Percentiles rank a stretch among this genome's conserved stretches.
Evolutionary conservation across 2,888 invertebrate genomes (phyloP).

Genomic region (Clepsis dumicolana): DNA sequence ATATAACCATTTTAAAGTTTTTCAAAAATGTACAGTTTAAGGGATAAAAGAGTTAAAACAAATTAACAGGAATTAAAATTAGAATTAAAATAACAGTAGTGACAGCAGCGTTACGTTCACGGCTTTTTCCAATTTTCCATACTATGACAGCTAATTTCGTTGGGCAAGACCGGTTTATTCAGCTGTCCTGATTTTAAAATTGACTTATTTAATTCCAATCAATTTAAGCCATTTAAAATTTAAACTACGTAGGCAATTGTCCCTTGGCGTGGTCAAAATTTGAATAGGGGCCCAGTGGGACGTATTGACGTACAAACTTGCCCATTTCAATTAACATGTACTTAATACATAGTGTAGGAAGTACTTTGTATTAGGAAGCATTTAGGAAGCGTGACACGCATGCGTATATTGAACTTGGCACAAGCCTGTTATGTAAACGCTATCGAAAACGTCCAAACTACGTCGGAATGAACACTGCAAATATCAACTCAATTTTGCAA

Average conservation of each 20-base stretch:
- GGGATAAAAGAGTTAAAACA: too few relatives aligned
- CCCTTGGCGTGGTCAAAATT: not conserved
- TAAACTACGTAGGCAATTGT: not conserved
- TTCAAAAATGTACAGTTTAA: too few relatives aligned
- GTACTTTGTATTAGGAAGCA: not conserved
- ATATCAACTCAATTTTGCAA: not conserved
- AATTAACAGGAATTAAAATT: too few relatives aligned
- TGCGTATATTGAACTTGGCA: conserved; percentile 6
- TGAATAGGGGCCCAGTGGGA: not conserved
- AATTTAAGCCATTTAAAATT: too few relatives aligned
- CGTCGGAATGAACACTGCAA: not conserved
- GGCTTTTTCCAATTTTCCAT: too few relatives aligned
- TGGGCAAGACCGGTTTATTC: too few relatives aligned
- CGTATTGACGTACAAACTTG: not conserved
- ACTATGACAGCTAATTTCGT: too few relatives aligned
- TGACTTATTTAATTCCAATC: too few relatives aligned
- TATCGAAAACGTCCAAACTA: not conserved
- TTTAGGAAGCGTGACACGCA: conserved; percentile 1
- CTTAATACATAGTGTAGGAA: not conserved
- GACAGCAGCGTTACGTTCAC: too few relatives aligned
- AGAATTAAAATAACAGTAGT: too few relatives aligned
- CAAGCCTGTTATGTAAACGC: not conserved
- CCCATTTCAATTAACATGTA: not conserved
- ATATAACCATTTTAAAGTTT: too few relatives aligned
- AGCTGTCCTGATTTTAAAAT: too few relatives aligned